These are phyloP conservation scores for Pteromalus puparum DNA, from an alignment of 1,140 invertebrate genomes.

Conservation along the genomic window DNA sequence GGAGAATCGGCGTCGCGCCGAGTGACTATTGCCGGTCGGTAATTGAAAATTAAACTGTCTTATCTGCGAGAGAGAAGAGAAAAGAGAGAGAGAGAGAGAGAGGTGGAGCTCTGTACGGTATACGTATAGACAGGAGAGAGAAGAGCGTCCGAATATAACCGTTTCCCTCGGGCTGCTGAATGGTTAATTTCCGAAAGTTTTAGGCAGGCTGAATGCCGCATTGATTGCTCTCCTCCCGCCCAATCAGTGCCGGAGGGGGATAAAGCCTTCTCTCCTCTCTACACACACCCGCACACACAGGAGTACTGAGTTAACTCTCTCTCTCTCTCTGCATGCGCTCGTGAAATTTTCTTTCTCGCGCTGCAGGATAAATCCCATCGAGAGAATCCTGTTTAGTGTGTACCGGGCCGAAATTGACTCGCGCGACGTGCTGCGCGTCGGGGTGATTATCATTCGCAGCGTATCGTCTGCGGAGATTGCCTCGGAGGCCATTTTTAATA, in stretches of 20 bases:
- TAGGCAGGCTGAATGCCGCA: slow-evolving; percentile 71
- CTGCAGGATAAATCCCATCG: background rate
- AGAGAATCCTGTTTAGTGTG: background rate
- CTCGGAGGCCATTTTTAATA: slow-evolving; percentile 66
- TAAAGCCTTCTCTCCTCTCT: slow-evolving; percentile 38
- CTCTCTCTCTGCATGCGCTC: background rate
- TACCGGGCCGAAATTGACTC: slow-evolving; percentile 64
- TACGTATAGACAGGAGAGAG: too few species aligned
- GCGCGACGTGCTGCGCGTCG: slow-evolving; percentile 55
- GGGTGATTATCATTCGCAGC: slow-evolving; percentile 71
- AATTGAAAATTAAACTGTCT: slow-evolving; percentile 74
- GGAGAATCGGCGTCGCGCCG: background rate
- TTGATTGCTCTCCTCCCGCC: slow-evolving; percentile 71
- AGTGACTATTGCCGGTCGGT: slow-evolving; percentile 55
- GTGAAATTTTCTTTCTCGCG: background rate
- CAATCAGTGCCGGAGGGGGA: slow-evolving; percentile 68
- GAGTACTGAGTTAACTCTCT: background rate
- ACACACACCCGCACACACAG: background rate
- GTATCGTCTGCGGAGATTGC: slow-evolving; percentile 61
- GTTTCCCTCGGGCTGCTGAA: slow-evolving; percentile 68
- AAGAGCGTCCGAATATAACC: slow-evolving; percentile 67
- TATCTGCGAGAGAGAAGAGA: slow-evolving; percentile 60
- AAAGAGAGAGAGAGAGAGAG: background rate
- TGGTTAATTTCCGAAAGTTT: slow-evolving; percentile 76
- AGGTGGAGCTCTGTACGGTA: too few species aligned